These are phyloP conservation scores for Drosophila helvetica DNA, from an alignment of 2,888 invertebrate species.

Conservation along the genomic window DNA sequence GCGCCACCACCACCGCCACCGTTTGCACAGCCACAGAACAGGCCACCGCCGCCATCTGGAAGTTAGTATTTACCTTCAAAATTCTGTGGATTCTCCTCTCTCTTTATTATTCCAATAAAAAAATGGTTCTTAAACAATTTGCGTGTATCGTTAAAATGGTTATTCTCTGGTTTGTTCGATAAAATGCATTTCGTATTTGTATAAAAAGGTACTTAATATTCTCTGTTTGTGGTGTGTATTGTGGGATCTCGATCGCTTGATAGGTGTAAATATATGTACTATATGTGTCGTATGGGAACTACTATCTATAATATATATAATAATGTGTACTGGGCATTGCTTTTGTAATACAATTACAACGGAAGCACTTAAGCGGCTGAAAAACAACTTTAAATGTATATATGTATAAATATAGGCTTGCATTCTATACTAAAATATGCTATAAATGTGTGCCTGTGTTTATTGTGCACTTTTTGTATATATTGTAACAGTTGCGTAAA, in stretches of 20 bases:
- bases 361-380: slow-evolving; percentile 36
- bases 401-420: slow-evolving; percentile 35
- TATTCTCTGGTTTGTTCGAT: slow-evolving; percentile 30
- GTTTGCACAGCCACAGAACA: slow-evolving; percentile 16
- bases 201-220: slow-evolving; percentile 72
- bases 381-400: slow-evolving; percentile 25
- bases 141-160: slow-evolving; percentile 44
- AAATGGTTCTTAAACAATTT: slow-evolving; percentile 44
- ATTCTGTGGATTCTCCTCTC: slow-evolving; percentile 10
- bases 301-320: background rate
- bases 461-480: slow-evolving; percentile 15
- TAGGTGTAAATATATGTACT: slow-evolving; percentile 39
- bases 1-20: slow-evolving; percentile 17
- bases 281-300: slow-evolving; percentile 17
- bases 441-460: slow-evolving; percentile 17
- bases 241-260: slow-evolving; percentile 50
- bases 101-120: slow-evolving; percentile 38
- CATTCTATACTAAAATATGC: slow-evolving; percentile 33
- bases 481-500: slow-evolving; percentile 17
- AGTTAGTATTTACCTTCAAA: background rate
- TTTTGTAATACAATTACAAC: slow-evolving; percentile 37
- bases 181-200: slow-evolving; percentile 59
- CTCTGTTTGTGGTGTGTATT: slow-evolving; percentile 31
- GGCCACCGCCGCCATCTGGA: slow-evolving; percentile 15
- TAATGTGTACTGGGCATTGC: slow-evolving; percentile 26